Conservation (phyloP, 2,888 invertebrate genomes). For the Lepas anatifera region DNA sequence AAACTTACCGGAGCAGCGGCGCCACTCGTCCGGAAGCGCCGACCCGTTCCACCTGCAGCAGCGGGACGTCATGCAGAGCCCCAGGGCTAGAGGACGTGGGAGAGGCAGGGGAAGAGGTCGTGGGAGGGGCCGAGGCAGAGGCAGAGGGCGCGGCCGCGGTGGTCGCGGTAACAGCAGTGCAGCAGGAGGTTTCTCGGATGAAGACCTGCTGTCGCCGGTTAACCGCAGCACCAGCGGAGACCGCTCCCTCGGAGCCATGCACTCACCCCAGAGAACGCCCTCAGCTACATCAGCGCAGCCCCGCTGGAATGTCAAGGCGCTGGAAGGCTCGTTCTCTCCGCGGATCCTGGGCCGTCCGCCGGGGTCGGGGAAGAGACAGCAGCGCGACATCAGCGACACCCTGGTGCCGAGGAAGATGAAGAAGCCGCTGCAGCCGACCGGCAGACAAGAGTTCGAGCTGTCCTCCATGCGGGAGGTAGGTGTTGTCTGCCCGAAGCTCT, state of each 20-base stretch:
- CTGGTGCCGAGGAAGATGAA: neutral
- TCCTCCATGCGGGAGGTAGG: neutral
- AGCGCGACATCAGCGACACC: neutral
- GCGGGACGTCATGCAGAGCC: neutral
- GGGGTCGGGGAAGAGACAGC: neutral
- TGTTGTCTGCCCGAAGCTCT: too few species aligned
- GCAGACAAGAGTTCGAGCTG: neutral
- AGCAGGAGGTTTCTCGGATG: neutral
- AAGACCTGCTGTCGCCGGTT: neutral
- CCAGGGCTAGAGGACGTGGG: too few species aligned
- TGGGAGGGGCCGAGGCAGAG: neutral
- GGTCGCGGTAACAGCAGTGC: neutral
- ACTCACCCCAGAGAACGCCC: too few species aligned
- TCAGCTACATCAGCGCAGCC: too few species aligned
- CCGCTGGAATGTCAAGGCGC: too few species aligned
- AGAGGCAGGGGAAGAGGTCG: neutral
- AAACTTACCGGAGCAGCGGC: too few species aligned
- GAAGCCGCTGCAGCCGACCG: neutral
- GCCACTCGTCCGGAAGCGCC: too few species aligned
- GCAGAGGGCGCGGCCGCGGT: neutral
- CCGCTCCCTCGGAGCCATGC: too few species aligned
- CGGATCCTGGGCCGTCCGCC: neutral
- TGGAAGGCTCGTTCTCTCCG: neutral
- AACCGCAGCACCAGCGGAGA: too few species aligned
- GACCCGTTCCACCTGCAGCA: neutral